Percentiles rank a stretch among this genome's conserved stretches.
These are phyloP conservation scores for Trachelipus rathkii DNA, from an alignment of 1,140 invertebrate species.

Conservation along the genomic window DNA sequence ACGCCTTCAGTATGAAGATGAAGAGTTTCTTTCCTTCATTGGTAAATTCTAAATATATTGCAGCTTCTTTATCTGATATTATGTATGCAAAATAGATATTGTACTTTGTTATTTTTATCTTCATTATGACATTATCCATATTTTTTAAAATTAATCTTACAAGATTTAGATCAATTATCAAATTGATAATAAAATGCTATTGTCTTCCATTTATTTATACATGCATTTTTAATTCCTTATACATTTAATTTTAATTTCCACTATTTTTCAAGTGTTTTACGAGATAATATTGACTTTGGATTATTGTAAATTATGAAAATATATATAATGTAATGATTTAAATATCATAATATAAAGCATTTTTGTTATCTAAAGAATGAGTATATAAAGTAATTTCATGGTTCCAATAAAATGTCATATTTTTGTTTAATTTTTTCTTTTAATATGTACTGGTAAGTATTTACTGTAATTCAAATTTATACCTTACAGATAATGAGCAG, in stretches of 20 bases:
- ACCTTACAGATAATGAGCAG: constrained; percentile 66
- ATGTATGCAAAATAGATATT: neutral
- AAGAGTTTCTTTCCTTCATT: constrained; percentile 64
- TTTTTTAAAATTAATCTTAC: neutral
- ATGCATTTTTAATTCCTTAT: too few species aligned
- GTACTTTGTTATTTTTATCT: neutral
- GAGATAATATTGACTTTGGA: too few species aligned
- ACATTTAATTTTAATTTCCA: too few species aligned
- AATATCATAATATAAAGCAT: neutral
- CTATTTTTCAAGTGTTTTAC: too few species aligned
- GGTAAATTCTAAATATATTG: constrained; percentile 24
- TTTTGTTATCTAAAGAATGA: neutral
- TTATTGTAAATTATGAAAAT: too few species aligned
- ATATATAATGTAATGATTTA: neutral
- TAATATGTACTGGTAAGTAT: too few species aligned
- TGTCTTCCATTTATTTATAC: too few species aligned
- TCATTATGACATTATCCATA: neutral
- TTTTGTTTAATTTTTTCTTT: too few species aligned
- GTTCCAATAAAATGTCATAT: too few species aligned
- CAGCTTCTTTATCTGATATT: neutral
- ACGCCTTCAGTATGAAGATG: constrained; percentile 54
- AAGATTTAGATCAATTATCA: neutral
- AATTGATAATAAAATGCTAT: too few species aligned
- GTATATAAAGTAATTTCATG: too few species aligned
- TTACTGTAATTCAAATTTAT: neutral